These are phyloP conservation scores for Antheraea yamamai DNA, from an alignment of 2,888 invertebrate genomes.

Conservation along the genomic window DNA sequence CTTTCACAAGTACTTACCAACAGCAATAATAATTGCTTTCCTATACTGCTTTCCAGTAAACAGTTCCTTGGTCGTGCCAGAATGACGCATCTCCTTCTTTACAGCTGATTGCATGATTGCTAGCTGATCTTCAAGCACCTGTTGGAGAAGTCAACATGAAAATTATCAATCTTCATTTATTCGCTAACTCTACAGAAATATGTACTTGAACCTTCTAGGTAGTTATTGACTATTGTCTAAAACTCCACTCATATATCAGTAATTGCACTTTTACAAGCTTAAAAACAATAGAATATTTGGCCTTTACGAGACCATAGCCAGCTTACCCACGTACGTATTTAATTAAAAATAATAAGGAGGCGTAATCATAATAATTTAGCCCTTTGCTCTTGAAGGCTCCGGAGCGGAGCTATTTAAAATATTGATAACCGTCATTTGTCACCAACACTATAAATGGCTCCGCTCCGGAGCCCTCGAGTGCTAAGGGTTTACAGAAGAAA, in stretches of 20 bases:
- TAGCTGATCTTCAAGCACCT: conserved; percentile 58
- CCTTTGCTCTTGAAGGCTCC: too few relatives aligned
- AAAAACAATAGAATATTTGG: neutral
- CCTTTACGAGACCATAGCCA: neutral
- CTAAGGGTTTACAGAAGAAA: neutral
- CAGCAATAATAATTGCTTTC: conserved; percentile 60
- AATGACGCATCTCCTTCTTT: conserved; percentile 69
- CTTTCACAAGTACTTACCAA: conserved; percentile 45
- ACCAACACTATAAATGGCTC: too few relatives aligned
- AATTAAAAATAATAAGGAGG: neutral
- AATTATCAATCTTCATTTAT: neutral
- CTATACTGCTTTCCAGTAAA: conserved; percentile 75
- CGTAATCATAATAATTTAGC: neutral
- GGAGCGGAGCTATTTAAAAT: too few relatives aligned
- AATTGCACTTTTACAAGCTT: neutral
- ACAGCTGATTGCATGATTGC: conserved; percentile 62
- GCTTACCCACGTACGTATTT: neutral
- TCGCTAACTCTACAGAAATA: neutral
- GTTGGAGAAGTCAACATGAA: conserved; percentile 24
- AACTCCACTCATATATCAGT: too few relatives aligned
- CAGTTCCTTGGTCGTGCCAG: conserved; percentile 69
- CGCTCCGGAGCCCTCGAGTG: too few relatives aligned
- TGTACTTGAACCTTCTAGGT: neutral
- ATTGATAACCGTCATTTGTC: too few relatives aligned
- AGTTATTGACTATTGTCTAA: neutral